Evolutionary conservation across 2,888 invertebrate species (phyloP).

Genomic region (Brachypalpus laphriformis): DNA sequence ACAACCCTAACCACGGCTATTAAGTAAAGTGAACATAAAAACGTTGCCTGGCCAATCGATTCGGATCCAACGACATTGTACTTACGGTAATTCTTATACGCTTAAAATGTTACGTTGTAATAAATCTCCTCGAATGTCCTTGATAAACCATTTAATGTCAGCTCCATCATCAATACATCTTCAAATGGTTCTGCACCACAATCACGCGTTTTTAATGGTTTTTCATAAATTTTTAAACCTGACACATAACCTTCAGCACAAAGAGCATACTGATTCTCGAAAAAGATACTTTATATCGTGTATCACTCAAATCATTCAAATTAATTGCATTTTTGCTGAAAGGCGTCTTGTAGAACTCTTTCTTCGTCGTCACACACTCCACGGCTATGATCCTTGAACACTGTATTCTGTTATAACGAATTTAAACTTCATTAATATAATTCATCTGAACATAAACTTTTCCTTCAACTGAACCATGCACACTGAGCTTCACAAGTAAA

Average conservation of each 20-base stretch:
- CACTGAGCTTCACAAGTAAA: background rate
- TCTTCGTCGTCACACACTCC: too few relatives aligned
- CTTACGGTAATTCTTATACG: background rate
- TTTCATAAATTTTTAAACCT: background rate
- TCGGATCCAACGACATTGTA: background rate
- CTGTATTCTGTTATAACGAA: background rate
- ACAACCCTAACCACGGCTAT: background rate
- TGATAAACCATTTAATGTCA: background rate
- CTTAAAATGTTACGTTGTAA: background rate
- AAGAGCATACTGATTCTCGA: background rate
- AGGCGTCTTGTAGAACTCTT: background rate
- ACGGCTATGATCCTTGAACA: background rate
- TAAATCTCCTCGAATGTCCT: background rate
- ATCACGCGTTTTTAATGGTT: background rate
- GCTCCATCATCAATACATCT: background rate
- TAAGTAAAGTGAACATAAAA: background rate
- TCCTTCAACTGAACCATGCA: background rate
- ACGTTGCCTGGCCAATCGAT: background rate
- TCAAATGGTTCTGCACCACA: background rate
- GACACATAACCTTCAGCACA: background rate
- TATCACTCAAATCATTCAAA: background rate
- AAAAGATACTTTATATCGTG: background rate
- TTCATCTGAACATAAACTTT: slow-evolving; percentile 2
- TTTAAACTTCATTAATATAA: slow-evolving; percentile 3
- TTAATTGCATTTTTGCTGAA: background rate